These are phyloP conservation scores for Dynastes grantii DNA, from an alignment of 2,888 invertebrate species.

Conservation along the genomic window DNA sequence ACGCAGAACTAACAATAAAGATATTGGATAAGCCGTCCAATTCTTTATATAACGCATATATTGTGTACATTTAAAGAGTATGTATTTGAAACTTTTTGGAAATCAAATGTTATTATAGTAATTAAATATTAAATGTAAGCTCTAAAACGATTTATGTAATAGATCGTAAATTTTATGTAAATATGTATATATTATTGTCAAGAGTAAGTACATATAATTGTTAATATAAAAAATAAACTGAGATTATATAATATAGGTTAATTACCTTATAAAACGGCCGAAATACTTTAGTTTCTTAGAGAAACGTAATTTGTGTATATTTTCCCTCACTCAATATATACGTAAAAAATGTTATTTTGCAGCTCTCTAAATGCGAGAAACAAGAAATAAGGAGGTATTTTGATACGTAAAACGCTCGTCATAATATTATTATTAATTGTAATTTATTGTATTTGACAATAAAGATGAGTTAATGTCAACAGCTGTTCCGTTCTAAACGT, in stretches of 20 bases:
- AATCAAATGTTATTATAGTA: constrained; percentile 41
- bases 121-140: constrained; percentile 28
- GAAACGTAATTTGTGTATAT: constrained; percentile 22
- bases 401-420: not conserved
- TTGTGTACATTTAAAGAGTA: constrained; percentile 16
- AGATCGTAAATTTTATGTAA: constrained; percentile 47
- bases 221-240: constrained; percentile 45
- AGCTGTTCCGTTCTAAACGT: constrained; percentile 14
- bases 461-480: constrained; percentile 37
- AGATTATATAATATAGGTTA: constrained; percentile 39
- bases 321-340: not conserved
- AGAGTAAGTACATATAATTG: constrained; percentile 48
- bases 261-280: constrained; percentile 49
- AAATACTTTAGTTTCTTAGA: constrained; percentile 15
- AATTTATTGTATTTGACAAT: constrained; percentile 50
- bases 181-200: constrained; percentile 53
- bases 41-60: constrained; percentile 39
- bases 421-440: not conserved
- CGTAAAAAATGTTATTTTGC: constrained; percentile 13
- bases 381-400: too few relatives aligned
- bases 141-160: constrained; percentile 43
- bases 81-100: constrained; percentile 40
- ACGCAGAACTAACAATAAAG: constrained; percentile 36
- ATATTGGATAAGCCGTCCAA: constrained; percentile 53
- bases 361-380: not conserved